Percentiles rank a stretch among this genome's conserved stretches.
phyloP scores from a whole-genome alignment of 1,140 invertebrate species.

The Spodoptera frugiperda region DNA sequence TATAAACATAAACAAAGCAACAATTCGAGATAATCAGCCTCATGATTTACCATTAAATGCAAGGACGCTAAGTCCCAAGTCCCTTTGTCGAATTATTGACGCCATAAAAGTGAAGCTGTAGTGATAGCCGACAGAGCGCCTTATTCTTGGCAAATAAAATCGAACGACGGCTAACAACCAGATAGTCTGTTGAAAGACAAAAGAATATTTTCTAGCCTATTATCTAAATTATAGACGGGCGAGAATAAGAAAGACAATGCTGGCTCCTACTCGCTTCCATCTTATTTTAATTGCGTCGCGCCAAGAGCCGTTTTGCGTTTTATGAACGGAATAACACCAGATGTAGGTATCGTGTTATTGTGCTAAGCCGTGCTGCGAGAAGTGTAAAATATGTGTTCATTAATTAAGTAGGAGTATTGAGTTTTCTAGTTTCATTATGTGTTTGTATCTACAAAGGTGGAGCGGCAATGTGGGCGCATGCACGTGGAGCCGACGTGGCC shows the following conservation, averaged over 20 bases:
- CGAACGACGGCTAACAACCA: slow-evolving; percentile 70
- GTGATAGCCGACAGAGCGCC: slow-evolving; percentile 59
- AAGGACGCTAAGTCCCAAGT: slow-evolving; percentile 42
- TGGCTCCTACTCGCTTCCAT: slow-evolving; percentile 61
- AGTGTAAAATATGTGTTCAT: slow-evolving; percentile 25
- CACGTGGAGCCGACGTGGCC: slow-evolving; percentile 59
- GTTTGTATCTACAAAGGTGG: slow-evolving; percentile 57
- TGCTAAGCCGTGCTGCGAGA: slow-evolving; percentile 11
- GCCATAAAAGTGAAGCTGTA: slow-evolving; percentile 64
- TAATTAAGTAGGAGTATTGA: slow-evolving; percentile 40
- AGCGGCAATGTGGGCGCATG: slow-evolving; percentile 38
- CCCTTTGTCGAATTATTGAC: slow-evolving; percentile 69
- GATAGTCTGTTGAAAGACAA: slow-evolving; percentile 76
- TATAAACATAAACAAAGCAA: slow-evolving; percentile 27
- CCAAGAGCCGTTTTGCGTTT: slow-evolving; percentile 77
- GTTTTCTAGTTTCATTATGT: slow-evolving; percentile 27
- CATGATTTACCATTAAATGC: slow-evolving; percentile 53
- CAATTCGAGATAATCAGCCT: slow-evolving; percentile 53
- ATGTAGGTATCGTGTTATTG: slow-evolving; percentile 61
- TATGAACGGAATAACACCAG: slow-evolving; percentile 73
- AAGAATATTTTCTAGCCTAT: slow-evolving; percentile 85
- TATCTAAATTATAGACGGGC: slow-evolving; percentile 83
- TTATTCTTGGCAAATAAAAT: slow-evolving; percentile 68
- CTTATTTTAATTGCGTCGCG: slow-evolving; percentile 81
- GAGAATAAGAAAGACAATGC: slow-evolving; percentile 73